Percentiles rank a stretch among this genome's conserved stretches.
These are phyloP conservation scores for Rhizomys pruinosus DNA, from an alignment of 2,113 vertebrate species.

Conservation along the genomic window DNA sequence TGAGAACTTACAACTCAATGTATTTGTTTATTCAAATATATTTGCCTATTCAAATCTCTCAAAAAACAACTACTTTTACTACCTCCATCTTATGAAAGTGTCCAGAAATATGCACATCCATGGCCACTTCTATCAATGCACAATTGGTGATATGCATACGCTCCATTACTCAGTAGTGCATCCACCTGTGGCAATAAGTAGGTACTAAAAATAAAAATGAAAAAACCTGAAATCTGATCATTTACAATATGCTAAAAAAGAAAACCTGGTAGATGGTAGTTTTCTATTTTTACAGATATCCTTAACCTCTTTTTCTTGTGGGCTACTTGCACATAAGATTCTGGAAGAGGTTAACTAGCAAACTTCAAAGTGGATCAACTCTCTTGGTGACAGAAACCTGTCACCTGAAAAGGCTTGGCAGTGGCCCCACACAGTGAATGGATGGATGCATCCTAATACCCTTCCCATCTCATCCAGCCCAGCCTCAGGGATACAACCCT, in stretches of 20 bases:
- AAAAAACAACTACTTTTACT: constrained; percentile 47
- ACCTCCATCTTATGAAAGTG: constrained; percentile 38
- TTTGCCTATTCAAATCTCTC: constrained; percentile 34
- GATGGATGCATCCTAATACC: constrained; percentile 62
- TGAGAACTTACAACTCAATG: constrained; percentile 37
- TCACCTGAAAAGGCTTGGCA: too few species aligned
- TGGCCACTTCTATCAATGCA: constrained; percentile 1
- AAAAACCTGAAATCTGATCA: constrained; percentile 56
- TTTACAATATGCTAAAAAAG: constrained; percentile 26
- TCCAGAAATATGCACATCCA: not conserved
- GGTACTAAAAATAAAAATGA: constrained; percentile 52
- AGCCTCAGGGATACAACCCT: constrained; percentile 49
- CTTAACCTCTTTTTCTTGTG: constrained; percentile 52
- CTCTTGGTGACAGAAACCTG: constrained; percentile 72
- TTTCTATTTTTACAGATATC: constrained; percentile 47
- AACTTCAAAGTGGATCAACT: constrained; percentile 71
- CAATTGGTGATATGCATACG: constrained; percentile 6
- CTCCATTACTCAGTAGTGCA: constrained; percentile 53
- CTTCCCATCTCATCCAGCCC: constrained; percentile 51
- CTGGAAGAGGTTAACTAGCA: constrained; percentile 66
- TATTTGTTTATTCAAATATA: constrained; percentile 26
- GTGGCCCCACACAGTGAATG: constrained; percentile 66
- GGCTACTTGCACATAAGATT: constrained; percentile 51
- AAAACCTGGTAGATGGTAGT: not conserved
- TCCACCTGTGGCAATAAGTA: constrained; percentile 22